These are phyloP conservation scores for Sphinx pinastri DNA, from an alignment of 2,888 invertebrate genomes.

Conservation along the genomic window DNA sequence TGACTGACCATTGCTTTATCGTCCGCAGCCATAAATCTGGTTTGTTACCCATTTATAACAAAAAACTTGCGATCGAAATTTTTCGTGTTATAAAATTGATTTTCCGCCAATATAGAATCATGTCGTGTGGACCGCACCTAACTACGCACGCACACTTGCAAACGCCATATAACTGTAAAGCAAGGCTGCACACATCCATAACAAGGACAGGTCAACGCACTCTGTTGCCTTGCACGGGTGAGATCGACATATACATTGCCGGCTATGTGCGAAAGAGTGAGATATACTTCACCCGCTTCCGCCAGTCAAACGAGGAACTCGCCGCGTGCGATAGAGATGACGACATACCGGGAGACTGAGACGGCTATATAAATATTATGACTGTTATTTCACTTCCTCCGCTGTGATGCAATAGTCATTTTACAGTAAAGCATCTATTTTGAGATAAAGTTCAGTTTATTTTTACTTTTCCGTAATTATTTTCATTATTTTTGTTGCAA, in stretches of 20 bases:
- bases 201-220: constrained; percentile 84
- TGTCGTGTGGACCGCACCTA: constrained; percentile 68
- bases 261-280: constrained; percentile 54
- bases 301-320: constrained; percentile 56
- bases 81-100: background rate
- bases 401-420: constrained; percentile 81
- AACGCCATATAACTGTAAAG: constrained; percentile 75
- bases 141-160: constrained; percentile 74
- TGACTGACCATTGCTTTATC: constrained; percentile 28
- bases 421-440: constrained; percentile 76
- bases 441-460: constrained; percentile 72
- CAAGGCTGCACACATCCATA: constrained; percentile 81
- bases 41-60: constrained; percentile 31
- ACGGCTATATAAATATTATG: constrained; percentile 81
- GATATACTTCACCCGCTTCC: constrained; percentile 52
- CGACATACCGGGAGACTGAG: constrained; percentile 63
- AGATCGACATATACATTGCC: constrained; percentile 54
- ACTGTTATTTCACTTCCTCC: constrained; percentile 82
- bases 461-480: constrained; percentile 44
- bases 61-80: background rate
- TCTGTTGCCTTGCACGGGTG: constrained; percentile 80
- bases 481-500: constrained; percentile 40
- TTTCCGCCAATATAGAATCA: constrained; percentile 6
- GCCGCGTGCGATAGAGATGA: constrained; percentile 70
- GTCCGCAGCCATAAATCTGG: constrained; percentile 34